Percentiles rank a stretch among this genome's conserved stretches.
phyloP scores from a whole-genome alignment of 2,113 vertebrate species.

The Brevimyrus niger region DNA sequence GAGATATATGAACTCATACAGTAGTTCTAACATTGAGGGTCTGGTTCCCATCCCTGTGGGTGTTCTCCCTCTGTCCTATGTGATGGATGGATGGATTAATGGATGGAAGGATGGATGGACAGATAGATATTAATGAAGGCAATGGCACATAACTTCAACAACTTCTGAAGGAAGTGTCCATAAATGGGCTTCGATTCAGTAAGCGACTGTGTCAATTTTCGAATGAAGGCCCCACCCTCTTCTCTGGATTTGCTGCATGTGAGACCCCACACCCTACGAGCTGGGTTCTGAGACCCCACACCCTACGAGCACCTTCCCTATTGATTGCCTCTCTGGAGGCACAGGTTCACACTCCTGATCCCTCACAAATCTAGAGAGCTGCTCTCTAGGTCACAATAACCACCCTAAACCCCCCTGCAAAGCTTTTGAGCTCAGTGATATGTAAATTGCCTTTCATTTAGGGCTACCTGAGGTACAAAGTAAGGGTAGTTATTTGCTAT shows the following conservation, averaged over 20 bases:
- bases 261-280: background rate
- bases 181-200: background rate
- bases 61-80: background rate
- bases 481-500: background rate
- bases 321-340: background rate
- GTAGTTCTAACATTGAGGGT: background rate
- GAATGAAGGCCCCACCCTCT: background rate
- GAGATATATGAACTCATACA: background rate
- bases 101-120: background rate
- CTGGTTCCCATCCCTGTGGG: background rate
- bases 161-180: background rate
- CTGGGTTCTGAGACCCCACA: no score
- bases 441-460: background rate
- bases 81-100: background rate
- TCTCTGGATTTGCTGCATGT: background rate
- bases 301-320: background rate
- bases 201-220: background rate
- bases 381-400: background rate
- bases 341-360: background rate
- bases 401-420: background rate
- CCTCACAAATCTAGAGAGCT: background rate
- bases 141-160: background rate
- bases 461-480: background rate
- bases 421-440: background rate
- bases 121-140: background rate